These are phyloP conservation scores for Xenotilapia flavipinnis DNA, from an alignment of 2,113 vertebrate species.

Conservation along the genomic window DNA sequence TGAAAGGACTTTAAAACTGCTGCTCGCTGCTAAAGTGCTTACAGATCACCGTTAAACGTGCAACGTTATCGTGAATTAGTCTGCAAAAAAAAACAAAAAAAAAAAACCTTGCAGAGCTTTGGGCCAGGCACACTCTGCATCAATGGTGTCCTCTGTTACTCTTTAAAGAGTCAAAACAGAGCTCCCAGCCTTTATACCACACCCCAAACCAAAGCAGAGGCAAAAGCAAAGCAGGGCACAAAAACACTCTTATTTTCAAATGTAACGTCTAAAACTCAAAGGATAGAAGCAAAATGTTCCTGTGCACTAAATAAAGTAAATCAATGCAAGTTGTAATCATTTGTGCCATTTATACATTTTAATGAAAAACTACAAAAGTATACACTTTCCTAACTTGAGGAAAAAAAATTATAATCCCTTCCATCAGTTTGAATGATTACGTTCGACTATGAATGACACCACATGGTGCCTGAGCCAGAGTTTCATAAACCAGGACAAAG, in stretches of 20 bases:
- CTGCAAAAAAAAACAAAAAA: neutral
- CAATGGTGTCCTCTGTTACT: conserved; percentile 57
- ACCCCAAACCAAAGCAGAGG: conserved; percentile 44
- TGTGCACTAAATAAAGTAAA: neutral
- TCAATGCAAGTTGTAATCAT: neutral
- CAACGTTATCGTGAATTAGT: neutral
- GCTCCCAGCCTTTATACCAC: conserved; percentile 5
- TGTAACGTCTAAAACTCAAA: neutral
- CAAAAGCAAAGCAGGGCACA: neutral
- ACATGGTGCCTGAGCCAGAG: neutral
- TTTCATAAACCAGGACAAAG: neutral
- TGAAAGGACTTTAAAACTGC: neutral
- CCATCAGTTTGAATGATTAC: neutral
- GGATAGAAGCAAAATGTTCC: neutral
- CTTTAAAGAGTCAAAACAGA: conserved; percentile 36
- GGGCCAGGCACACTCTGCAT: neutral
- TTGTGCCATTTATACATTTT: neutral
- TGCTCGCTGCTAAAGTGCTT: neutral
- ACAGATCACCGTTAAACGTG: neutral
- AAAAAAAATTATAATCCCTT: neutral
- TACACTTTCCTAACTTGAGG: neutral
- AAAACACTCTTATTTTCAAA: neutral
- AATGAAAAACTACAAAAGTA: neutral
- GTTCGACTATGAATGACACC: neutral
- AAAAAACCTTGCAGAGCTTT: neutral